Conservation (phyloP, 2,113 vertebrate genomes). For the Leuciscus idus region DNA sequence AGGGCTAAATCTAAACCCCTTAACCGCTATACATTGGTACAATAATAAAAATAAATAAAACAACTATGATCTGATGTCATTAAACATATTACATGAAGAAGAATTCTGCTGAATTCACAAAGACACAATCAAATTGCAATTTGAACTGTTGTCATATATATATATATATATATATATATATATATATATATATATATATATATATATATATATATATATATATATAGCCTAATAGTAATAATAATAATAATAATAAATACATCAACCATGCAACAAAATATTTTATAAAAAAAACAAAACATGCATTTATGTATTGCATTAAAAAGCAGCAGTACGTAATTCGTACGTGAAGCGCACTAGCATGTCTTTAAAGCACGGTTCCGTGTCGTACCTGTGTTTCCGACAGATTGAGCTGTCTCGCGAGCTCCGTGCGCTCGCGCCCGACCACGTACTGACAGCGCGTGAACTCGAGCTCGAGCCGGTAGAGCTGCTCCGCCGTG, state of each 20-base stretch:
- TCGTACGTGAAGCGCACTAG: not conserved
- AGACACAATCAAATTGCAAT: not conserved
- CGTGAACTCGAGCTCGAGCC: conserved; percentile 94
- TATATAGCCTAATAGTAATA: not conserved
- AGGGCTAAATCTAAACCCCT: not conserved
- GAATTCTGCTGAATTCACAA: not conserved
- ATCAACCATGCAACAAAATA: not conserved
- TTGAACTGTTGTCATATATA: not conserved
- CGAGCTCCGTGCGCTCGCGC: conserved; percentile 89
- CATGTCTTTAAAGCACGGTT: not conserved
- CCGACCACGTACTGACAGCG: conserved; percentile 97
- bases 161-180: not conserved
- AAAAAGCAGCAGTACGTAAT: not conserved
- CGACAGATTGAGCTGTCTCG: conserved; percentile 89
- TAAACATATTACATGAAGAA: not conserved
- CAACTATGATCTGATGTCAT: not conserved
- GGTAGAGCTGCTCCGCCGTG: conserved; percentile 94
- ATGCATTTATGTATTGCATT: not conserved
- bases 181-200: not conserved
- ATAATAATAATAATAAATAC: not conserved
- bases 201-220: not conserved
- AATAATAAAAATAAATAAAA: not conserved
- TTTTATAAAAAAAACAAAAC: not conserved
- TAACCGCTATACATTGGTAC: not conserved
- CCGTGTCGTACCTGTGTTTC: conserved; percentile 87